Base-by-base conservation (phyloP, 2,797 vertebrate species). In the Propithecus perrieri region DNA sequence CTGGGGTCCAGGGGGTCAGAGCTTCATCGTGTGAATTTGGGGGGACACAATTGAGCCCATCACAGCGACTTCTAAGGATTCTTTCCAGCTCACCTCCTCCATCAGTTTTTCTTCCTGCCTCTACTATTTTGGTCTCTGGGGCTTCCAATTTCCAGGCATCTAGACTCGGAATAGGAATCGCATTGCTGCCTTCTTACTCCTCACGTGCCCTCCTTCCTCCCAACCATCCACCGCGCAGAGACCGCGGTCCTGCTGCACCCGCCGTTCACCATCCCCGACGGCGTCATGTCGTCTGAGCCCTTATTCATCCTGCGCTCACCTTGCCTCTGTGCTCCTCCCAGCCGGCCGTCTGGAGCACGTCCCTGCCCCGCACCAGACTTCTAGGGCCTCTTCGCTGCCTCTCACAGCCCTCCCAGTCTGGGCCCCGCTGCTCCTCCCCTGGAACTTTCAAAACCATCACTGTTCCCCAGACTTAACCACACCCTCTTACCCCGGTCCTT, bases 181-280 rank as follows among this genome's bases (percentile, higher is more conserved):
- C 1, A 6, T 12, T 28, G 74, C 18, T 28, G 24, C 2, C 5
- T 33, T 63, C 26, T 43, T 4, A 5, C 18, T 61, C 26, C 46
- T 71, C 1, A 1, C 2, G 15, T 1, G 22, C 30, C 30, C 43
- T 5, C 3, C 0, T 46, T 53, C 57, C 69, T 61, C 53, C 43
- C 14, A 14, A 4, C 0, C 3, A 59, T 11, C 90, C 67, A 35
- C 7, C 24, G 17, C 0, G 59, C 20, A n/a, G 0, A n/a, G n/a
- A 28, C 7, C 43, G 7, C 0, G 0, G 65, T 17, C 57, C 48
- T 13, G 22, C 46, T 0, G 24, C 61, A 1, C 10, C 38, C 9
- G 6, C 65, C 43, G 41, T 12, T 85, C 89, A 33, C 43, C 18
- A 24, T 48, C 57, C n/a, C 50, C 1, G 2, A 4, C 0, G 48